Evolutionary conservation across 1,140 invertebrate genomes (phyloP), one percentile per base, ranked within the genome.

Genomic region (Acromyrmex charruanus): DNA sequence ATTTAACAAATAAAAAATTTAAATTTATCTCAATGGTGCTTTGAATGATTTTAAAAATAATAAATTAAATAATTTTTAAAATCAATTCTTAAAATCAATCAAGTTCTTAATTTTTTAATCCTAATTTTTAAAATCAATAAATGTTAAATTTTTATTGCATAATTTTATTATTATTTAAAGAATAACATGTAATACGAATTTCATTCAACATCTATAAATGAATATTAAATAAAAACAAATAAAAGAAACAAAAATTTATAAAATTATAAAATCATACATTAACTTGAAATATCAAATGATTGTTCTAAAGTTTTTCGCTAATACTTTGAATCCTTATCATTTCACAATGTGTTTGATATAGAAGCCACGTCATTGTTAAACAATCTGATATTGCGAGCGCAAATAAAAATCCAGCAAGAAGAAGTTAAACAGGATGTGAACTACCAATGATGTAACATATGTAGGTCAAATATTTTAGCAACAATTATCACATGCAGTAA

Each of bases 401-500:
- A 61, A 87, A 89, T 87, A 81, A 87, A 61, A 89, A 59, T 44
- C 58, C 58, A 53, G 31, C 77, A 55, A 18, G 16, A 14, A 31
- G 25, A 21, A 77, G 85, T 55, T 90, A 89, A 89, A 55, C 44
- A 72, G 58, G 65, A 84, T 59, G 74, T 65, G 59, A 65, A 35
- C 14, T 18, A 66, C 21, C 59, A 79, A 71, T 92, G 89, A 93
- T 74, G 90, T 68, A 92, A 93, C 87, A 94, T 44, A 44, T 94
- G 89, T 95, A 90, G 94, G 94, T 94, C 94, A 91, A 92, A 93
- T 89, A 93, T 94, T 95, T 95, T 95, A 95, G 94, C 92, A 92
- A 92, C 90, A 90, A 93, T 94, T 94, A 93, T 90, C 93, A 87
- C 87, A 58, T 25, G 21, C 85, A 88, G 86, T 93, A 94, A 94